A percentile compares a stretch with the other conserved stretches of the same genome.
Evolutionary conservation across 2,888 invertebrate species (phyloP).

Genomic region (Tenthredo livida): DNA sequence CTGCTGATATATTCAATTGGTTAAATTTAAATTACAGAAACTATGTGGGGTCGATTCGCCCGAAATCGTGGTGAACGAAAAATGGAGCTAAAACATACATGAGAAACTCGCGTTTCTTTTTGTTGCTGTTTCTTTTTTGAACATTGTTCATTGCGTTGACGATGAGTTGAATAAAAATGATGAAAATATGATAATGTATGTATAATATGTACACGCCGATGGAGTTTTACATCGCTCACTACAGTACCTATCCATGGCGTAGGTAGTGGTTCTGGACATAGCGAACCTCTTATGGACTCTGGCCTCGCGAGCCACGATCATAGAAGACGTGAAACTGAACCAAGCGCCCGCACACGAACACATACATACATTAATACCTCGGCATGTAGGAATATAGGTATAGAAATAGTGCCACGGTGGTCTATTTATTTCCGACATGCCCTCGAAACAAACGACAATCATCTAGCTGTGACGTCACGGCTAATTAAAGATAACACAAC

Average conservation of each 20-base stretch:
- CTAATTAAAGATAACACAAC: slow-evolving; percentile 12
- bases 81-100: too few species aligned
- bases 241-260: slow-evolving; percentile 35
- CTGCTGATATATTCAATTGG: too few species aligned
- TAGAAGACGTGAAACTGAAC: slow-evolving; percentile 39
- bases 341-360: background rate
- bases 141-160: too few species aligned
- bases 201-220: background rate
- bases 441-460: slow-evolving; percentile 17
- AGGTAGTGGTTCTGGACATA: slow-evolving; percentile 43
- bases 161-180: too few species aligned
- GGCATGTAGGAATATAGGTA: background rate
- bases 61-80: too few species aligned
- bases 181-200: too few species aligned
- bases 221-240: background rate
- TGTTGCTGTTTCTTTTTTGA: too few species aligned
- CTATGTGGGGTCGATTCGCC: too few species aligned
- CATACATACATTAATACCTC: background rate
- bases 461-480: slow-evolving; percentile 1
- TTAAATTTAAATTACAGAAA: background rate
- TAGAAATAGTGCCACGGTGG: background rate
- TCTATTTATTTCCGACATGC: slow-evolving; percentile 42
- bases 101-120: too few species aligned
- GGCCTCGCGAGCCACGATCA: slow-evolving; percentile 47
- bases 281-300: slow-evolving; percentile 45